Percentiles rank a stretch among this genome's conserved stretches.
Evolutionary conservation across 2,888 invertebrate species (phyloP).

Genomic region (Lysandra bellargus): DNA sequence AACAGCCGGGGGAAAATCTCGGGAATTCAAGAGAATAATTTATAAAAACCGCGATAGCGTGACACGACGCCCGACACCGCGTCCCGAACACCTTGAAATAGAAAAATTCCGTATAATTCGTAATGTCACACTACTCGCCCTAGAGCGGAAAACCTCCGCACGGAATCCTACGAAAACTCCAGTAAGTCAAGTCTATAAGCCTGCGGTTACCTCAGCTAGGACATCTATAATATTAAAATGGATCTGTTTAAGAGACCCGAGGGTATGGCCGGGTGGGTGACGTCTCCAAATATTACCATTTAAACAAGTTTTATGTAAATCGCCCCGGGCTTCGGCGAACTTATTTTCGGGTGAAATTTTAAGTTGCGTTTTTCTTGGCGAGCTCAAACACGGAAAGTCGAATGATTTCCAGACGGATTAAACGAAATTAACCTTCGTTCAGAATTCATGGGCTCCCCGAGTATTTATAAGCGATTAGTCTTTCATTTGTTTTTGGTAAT

Average conservation of each 20-base stretch:
- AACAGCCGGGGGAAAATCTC: conserved; percentile 21
- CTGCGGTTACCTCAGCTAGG: conserved; percentile 33
- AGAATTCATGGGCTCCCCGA: conserved; percentile 60
- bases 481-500: background rate
- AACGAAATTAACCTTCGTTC: conserved; percentile 71
- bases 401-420: conserved; percentile 68
- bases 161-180: conserved; percentile 27
- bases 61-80: conserved; percentile 43
- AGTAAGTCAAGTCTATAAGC: conserved; percentile 37
- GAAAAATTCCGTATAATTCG: conserved; percentile 53
- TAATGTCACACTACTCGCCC: conserved; percentile 44
- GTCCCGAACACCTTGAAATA: conserved; percentile 56
- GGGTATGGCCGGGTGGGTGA: conserved; percentile 67
- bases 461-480: background rate
- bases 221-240: conserved; percentile 50
- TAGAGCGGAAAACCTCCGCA: conserved; percentile 42
- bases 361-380: conserved; percentile 67
- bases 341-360: conserved; percentile 73
- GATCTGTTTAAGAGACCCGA: conserved; percentile 57
- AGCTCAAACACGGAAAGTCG: conserved; percentile 71
- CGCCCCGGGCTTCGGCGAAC: conserved; percentile 62
- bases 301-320: conserved; percentile 81
- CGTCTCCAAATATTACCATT: conserved; percentile 79
- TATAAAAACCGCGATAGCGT: conserved; percentile 26
- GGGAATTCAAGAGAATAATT: conserved; percentile 27